phyloP scores from a whole-genome alignment of 2,113 vertebrate species.

The Colinus virginianus region DNA sequence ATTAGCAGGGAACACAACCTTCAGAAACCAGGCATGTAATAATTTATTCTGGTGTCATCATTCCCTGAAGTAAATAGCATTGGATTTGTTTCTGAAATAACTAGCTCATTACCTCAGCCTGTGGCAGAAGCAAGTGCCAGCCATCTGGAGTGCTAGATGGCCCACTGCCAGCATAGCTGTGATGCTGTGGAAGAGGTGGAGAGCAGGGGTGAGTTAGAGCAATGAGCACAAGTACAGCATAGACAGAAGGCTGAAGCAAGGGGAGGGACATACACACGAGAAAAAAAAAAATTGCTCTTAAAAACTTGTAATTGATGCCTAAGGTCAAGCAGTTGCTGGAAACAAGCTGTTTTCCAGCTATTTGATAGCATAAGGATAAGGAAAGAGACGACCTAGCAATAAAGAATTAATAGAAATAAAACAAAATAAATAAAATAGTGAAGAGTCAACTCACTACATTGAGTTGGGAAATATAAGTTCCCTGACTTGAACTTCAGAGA shows the following conservation, averaged over 20 bases:
- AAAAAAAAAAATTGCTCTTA: neutral
- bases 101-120: neutral
- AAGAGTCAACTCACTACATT: rapidly evolving
- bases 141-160: conserved; percentile 55
- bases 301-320: neutral
- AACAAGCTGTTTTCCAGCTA: neutral
- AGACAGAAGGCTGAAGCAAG: neutral
- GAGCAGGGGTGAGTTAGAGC: neutral
- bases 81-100: conserved; percentile 4
- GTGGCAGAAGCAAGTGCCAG: conserved; percentile 39
- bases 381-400: neutral
- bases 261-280: neutral
- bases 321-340: neutral
- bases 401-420: rapidly evolving
- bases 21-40: neutral
- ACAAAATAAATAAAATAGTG: too few species aligned
- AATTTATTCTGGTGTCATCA: neutral
- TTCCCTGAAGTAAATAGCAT: neutral
- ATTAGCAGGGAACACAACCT: neutral
- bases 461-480: neutral
- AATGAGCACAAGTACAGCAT: neutral
- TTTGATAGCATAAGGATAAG: neutral
- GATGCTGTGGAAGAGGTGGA: neutral
- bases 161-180: neutral
- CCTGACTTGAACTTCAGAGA: neutral